Base-by-base conservation (phyloP, 2,113 vertebrate genomes). In the Dromaius novaehollandiae region DNA sequence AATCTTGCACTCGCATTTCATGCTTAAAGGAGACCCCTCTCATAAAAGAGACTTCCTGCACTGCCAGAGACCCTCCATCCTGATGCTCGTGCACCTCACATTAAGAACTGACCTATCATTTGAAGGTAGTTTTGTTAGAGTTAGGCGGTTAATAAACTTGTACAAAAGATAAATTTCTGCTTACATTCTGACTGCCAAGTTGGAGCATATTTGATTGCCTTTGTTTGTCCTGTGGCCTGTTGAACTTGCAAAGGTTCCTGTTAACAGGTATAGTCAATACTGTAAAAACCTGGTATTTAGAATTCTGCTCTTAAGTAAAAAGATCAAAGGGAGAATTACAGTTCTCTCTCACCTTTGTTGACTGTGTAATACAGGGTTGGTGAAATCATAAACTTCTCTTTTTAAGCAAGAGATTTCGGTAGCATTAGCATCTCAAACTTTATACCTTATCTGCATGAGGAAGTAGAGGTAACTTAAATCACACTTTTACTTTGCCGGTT, bases 281-380 rank as follows among this genome's bases (percentile, higher is more conserved):
- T 0, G 0, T 88, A 55, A 77, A 88, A 68, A 3, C 2, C 40
- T 22, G 7, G 14, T 89, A 5, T 85, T 91, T 88, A 20, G 73
- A 83, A 40, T 46, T 26, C 22, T 42, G 32, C 50, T 82, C 16
- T 69, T 68, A 82, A 84, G 48, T 50, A 86, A 21, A 12, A 69
- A 79, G 78, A 94, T 95, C 75, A 91, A 88, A 93, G 78, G 44
- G 34, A 89, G 89, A 73, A 90, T 61, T 50, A 78, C 44, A 46
- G 7, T 71, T 61, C 18, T 64, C 80, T 40, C 51, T 66, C 1
- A 1, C 68, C 19, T 93, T 88, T 91, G 82, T 85, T 91, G 58
- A 66, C 66, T 11, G 0, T 86, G 86, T 95, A 88, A 75, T 64
- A 50, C 5, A 60, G 53, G 53, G 44, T 82, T 42, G 36, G 40